phyloP scores from a whole-genome alignment of 2,113 vertebrate species.

The Alexandromys fortis region DNA sequence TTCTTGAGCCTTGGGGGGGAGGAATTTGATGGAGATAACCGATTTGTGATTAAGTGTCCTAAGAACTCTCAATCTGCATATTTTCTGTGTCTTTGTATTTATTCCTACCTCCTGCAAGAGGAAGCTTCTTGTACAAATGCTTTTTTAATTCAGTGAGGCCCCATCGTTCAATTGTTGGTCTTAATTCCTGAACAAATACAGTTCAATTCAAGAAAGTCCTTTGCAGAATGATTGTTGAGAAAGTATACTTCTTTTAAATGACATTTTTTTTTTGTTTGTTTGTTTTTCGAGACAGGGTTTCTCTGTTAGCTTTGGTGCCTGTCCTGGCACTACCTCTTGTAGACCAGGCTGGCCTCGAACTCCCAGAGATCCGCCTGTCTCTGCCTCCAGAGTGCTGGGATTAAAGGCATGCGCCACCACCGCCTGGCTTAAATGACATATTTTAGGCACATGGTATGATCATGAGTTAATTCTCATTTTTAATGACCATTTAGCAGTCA shows the following conservation, averaged over 20 bases:
- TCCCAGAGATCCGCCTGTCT: too few relatives aligned
- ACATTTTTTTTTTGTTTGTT: not conserved
- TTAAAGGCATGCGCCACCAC: too few relatives aligned
- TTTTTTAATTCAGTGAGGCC: not conserved
- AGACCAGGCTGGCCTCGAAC: too few relatives aligned
- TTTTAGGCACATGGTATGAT: not conserved
- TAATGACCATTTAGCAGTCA: not conserved
- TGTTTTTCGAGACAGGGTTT: too few relatives aligned
- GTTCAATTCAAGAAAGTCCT: not conserved
- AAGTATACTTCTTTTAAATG: not conserved
- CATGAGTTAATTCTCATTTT: not conserved
- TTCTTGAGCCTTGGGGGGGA: not conserved
- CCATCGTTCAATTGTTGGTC: not conserved
- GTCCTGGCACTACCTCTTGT: too few relatives aligned
- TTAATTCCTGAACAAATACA: not conserved
- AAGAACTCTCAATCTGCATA: not conserved
- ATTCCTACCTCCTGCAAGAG: too few relatives aligned
- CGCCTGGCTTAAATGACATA: not conserved
- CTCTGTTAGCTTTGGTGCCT: too few relatives aligned
- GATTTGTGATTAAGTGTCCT: not conserved
- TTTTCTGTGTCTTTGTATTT: not conserved
- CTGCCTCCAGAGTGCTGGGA: too few relatives aligned
- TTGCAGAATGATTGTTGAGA: not conserved
- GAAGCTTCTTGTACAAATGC: not conserved
- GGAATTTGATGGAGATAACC: not conserved